These are phyloP conservation scores for Ramazzottius varieornatus DNA, from an alignment of 2,888 invertebrate species.

Conservation along the genomic window DNA sequence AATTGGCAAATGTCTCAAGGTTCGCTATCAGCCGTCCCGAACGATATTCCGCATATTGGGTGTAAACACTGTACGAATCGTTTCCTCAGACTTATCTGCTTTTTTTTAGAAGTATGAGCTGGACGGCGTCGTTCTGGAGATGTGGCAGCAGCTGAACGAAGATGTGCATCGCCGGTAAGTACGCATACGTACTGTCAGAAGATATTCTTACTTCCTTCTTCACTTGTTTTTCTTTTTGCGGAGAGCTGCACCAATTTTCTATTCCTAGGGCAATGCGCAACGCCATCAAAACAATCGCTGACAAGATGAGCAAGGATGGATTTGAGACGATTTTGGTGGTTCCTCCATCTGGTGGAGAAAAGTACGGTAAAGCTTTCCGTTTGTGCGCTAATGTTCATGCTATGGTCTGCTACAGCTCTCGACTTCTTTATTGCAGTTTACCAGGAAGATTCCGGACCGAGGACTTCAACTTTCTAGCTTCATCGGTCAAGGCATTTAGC, in stretches of 20 bases:
- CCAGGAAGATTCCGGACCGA: conserved; percentile 11
- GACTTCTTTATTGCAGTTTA: conserved; percentile 3
- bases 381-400: not conserved
- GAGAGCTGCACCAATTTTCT: too few relatives aligned
- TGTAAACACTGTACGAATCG: too few relatives aligned
- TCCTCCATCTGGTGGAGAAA: conserved; percentile 10
- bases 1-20: not conserved
- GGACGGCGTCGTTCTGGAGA: conserved; percentile 26
- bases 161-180: conserved; percentile 7
- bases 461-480: conserved; percentile 19
- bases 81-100: too few relatives aligned
- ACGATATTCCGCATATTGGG: too few relatives aligned
- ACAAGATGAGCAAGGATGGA: conserved; percentile 7
- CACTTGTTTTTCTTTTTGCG: too few relatives aligned
- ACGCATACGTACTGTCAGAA: too few relatives aligned
- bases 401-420: not conserved
- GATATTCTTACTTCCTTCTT: too few relatives aligned
- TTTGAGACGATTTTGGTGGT: conserved; percentile 10
- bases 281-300: conserved; percentile 8
- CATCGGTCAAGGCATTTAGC: conserved; percentile 20
- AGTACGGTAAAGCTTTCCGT: conserved; percentile 6
- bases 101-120: conserved; percentile 24
- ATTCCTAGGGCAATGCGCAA: not conserved
- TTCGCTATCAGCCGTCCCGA: too few relatives aligned
- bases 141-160: conserved; percentile 21